phyloP scores from a whole-genome alignment of 37 sponge, comb jelly and placozoan genomes.

The Oopsacas minuta region DNA sequence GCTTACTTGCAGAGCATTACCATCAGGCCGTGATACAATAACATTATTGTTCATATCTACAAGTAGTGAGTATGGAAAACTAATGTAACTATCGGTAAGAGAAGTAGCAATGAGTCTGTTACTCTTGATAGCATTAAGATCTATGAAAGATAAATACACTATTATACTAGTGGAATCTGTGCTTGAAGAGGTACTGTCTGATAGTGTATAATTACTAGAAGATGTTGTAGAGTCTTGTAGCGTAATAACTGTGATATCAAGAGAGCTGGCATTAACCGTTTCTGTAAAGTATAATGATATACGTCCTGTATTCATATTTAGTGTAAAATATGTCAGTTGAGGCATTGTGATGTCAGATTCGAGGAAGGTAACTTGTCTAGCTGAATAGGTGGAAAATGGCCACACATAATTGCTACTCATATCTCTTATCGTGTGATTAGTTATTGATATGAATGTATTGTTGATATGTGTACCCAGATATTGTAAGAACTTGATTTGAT shows the following conservation, averaged over 20 bases:
- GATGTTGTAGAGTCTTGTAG: constrained; percentile 22
- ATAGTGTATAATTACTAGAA: constrained; percentile 30
- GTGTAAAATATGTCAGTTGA: constrained; percentile 31
- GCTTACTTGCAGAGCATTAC: constrained; percentile 31
- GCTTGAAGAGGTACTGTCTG: constrained; percentile 31
- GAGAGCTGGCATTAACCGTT: constrained; percentile 45
- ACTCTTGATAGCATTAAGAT: constrained; percentile 74
- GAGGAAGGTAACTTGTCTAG: constrained; percentile 31
- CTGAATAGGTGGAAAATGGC: constrained; percentile 15
- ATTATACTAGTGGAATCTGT: constrained; percentile 51
- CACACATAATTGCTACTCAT: constrained; percentile 24
- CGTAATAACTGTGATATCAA: constrained; percentile 22
- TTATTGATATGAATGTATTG: constrained; percentile 44
- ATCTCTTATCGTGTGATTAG: constrained; percentile 33
- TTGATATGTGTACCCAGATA: constrained; percentile 40
- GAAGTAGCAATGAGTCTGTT: constrained; percentile 47
- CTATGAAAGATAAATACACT: constrained; percentile 45
- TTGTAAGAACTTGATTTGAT: constrained; percentile 42
- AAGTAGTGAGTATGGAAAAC: constrained; percentile 34
- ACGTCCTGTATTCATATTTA: constrained; percentile 29
- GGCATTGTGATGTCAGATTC: constrained; percentile 42
- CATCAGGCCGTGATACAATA: constrained; percentile 22
- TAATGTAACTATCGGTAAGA: constrained; percentile 40
- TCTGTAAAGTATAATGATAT: constrained; percentile 48
- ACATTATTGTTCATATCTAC: constrained; percentile 36